Conservation (phyloP, 2,888 invertebrate genomes). For the Dynastes hyllus region DNA sequence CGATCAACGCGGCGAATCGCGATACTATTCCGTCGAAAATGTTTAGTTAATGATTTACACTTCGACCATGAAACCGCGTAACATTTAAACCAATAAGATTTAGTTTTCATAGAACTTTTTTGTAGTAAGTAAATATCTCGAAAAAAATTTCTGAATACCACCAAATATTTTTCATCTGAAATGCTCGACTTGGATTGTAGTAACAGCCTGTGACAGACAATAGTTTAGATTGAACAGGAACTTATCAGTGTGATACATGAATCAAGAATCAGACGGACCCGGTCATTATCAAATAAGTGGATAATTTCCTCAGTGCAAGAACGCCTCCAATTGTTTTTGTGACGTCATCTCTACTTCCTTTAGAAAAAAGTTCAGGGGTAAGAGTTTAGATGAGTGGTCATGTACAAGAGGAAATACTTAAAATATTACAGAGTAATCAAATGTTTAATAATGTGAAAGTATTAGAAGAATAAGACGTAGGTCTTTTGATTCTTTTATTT, state of each 20-base stretch:
- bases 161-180: background rate
- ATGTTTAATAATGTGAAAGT: background rate
- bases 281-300: conserved; percentile 58
- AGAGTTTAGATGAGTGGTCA: conserved; percentile 47
- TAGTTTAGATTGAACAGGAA: conserved; percentile 40
- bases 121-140: conserved; percentile 1
- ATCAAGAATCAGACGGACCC: conserved; percentile 54
- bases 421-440: background rate
- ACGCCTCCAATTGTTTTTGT: conserved; percentile 59
- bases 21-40: conserved; percentile 10
- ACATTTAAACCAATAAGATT: background rate
- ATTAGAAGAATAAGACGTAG: background rate
- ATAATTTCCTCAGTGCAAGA: conserved; percentile 55
- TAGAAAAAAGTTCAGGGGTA: conserved; percentile 57
- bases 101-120: background rate
- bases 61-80: background rate
- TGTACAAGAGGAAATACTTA: conserved; percentile 9
- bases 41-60: conserved; percentile 5
- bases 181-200: conserved; percentile 21
- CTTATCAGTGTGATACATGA: conserved; percentile 52
- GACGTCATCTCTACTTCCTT: conserved; percentile 60
- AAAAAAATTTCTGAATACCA: background rate
- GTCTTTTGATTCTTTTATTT: background rate
- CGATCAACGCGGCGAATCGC: conserved; percentile 3
- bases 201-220: conserved; percentile 37